Evolutionary conservation across 2,113 vertebrate species (phyloP), one percentile per base, ranked within the genome.

Genomic region (Sceloporus undulatus): DNA sequence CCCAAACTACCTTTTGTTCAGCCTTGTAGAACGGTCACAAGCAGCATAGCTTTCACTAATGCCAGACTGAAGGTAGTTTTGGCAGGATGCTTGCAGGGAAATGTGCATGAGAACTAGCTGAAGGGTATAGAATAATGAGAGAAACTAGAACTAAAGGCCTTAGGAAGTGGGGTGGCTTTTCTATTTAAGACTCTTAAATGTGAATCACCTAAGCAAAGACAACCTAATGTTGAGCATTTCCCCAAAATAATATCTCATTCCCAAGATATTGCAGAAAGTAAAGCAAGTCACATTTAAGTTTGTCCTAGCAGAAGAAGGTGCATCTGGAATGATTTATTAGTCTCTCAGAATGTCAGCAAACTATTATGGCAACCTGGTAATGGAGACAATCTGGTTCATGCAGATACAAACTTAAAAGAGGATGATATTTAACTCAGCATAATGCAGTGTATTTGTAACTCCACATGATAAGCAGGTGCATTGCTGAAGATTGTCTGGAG

Each of bases 371-470:
- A 62, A 34, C 21, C 6, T 73, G 27, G 68, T 9, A 56, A 79
- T 79, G 52, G 13, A 52, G 38, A 18, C 74, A 42, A 76, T 76
- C 74, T 76, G 74, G 34, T 38, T 11, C 48, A 84, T 6, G 52
- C n/a, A 84, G 70, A 59, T 74, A 56, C 48, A 84, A 34, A 73
- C 48, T 38, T 84, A 73, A 84, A 21, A 56, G 48, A 84, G 82
- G 19, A 38, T 21, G 5, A 84, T 84, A 14, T 84, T 73, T 84
- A 71, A 74, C 34, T 56, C 52, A 74, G n/a, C 38, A 34, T 62
- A 25, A 38, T 59, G 5, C n/a, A 38, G 9, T 62, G 25, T 27
- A 42, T 62, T 42, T 25, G 38, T 62, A 76, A 76, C 40, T 25
- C 56, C 59, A 40, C 16, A 42, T 40, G 27, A 76, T 76, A 59